phyloP scores from a whole-genome alignment of 30 jellyfish, hydroid and myxozoan species.

The Aurelia aurita complex sp. Pacific region DNA sequence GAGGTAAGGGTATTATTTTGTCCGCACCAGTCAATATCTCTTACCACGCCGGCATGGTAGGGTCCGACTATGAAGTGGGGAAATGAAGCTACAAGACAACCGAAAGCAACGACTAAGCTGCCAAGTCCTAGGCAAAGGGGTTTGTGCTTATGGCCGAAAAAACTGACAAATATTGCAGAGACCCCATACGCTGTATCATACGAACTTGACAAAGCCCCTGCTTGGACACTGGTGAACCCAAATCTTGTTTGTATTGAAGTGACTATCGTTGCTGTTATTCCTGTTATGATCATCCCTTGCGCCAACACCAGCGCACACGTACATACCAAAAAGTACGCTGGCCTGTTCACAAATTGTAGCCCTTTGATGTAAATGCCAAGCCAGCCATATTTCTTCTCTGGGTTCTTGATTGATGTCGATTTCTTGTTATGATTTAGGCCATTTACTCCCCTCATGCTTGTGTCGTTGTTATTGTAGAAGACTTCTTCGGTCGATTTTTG shows the following conservation, averaged over 20 bases:
- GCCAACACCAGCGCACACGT: conserved; percentile 62
- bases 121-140: conserved; percentile 89
- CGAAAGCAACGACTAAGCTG: conserved; percentile 71
- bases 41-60: conserved; percentile 79
- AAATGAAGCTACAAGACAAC: conserved; percentile 69
- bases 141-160: conserved; percentile 82
- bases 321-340: conserved; percentile 59
- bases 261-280: conserved; percentile 66
- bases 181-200: conserved; percentile 95
- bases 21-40: conserved; percentile 75
- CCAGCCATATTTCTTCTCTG: conserved; percentile 86
- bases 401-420: conserved; percentile 12
- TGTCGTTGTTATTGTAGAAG: not conserved
- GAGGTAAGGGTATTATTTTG: conserved; percentile 13
- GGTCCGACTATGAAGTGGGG: conserved; percentile 85
- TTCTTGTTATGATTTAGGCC: not conserved
- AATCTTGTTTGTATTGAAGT: conserved; percentile 90
- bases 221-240: conserved; percentile 89
- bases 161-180: conserved; percentile 76
- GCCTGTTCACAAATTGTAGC: conserved; percentile 75
- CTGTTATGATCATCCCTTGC: conserved; percentile 96
- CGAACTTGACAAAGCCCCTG: conserved; percentile 67
- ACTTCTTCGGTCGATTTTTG: not conserved
- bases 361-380: conserved; percentile 38
- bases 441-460: not conserved